A percentile compares a stretch with the other conserved stretches of the same genome.
phyloP scores from a whole-genome alignment of 2,113 vertebrate species.

The Isichthys henryi region DNA sequence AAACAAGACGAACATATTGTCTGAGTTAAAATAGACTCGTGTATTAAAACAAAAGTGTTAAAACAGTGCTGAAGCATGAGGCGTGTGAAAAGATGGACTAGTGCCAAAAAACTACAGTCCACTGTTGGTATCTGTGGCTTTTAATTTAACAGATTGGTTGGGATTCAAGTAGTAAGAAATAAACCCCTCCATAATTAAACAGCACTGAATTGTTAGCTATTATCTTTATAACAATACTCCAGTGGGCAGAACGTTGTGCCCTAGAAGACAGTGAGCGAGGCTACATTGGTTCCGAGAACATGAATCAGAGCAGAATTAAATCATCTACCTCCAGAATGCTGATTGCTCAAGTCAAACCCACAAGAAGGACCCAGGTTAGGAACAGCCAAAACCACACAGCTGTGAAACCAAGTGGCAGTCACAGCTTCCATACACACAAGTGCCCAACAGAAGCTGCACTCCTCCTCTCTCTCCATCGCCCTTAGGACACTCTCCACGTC shows the following conservation, averaged over 20 bases:
- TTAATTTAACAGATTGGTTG: not conserved
- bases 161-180: not conserved
- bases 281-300: not conserved
- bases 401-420: conserved; percentile 51
- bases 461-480: not conserved
- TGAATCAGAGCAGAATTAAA: not conserved
- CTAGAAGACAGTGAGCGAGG: not conserved
- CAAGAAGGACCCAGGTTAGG: conserved; percentile 46
- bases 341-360: conserved; percentile 33
- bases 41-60: not conserved
- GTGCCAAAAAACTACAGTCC: not conserved
- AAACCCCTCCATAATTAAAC: not conserved
- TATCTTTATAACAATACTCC: not conserved
- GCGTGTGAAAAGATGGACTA: not conserved
- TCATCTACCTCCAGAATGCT: not conserved
- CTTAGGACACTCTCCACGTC: not conserved
- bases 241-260: not conserved
- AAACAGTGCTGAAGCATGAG: not conserved
- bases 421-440: conserved; percentile 56
- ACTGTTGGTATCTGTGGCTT: not conserved
- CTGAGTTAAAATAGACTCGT: not conserved
- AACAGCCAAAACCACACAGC: conserved; percentile 55
- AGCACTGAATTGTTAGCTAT: not conserved
- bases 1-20: not conserved
- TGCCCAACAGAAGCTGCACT: conserved; percentile 38